phyloP scores from a whole-genome alignment of 2,797 vertebrate species.

The Phoxinus dragarum region DNA sequence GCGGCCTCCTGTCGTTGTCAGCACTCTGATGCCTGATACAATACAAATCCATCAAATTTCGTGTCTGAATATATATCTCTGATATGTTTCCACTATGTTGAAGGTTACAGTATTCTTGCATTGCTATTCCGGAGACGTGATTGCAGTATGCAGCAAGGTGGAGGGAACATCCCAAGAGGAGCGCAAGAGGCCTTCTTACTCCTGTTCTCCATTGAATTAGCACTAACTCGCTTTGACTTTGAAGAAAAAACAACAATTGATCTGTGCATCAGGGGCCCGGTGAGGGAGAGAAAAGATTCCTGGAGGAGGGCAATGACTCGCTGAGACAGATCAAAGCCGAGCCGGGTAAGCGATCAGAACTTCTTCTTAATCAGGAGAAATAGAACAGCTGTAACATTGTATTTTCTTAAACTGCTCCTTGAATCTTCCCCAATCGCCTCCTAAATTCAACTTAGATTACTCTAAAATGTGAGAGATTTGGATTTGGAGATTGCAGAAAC shows the following conservation, averaged over 20 bases:
- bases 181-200: slow-evolving; percentile 56
- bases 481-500: slow-evolving; percentile 54
- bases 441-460: slow-evolving; percentile 47
- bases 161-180: slow-evolving; percentile 49
- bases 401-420: slow-evolving; percentile 60
- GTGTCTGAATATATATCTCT: background rate
- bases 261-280: slow-evolving; percentile 50
- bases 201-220: slow-evolving; percentile 62
- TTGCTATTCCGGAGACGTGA: slow-evolving; percentile 57
- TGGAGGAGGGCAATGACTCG: slow-evolving; percentile 53
- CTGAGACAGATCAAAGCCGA: slow-evolving; percentile 58
- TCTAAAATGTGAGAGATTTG: slow-evolving; percentile 17
- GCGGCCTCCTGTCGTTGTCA: background rate
- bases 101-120: slow-evolving; percentile 36
- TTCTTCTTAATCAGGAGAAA: slow-evolving; percentile 48
- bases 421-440: slow-evolving; percentile 21
- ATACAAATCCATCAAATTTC: background rate
- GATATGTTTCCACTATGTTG: background rate
- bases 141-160: slow-evolving; percentile 54
- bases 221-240: slow-evolving; percentile 61
- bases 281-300: slow-evolving; percentile 46
- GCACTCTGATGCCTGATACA: background rate
- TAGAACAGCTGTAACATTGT: slow-evolving; percentile 53
- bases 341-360: slow-evolving; percentile 50
- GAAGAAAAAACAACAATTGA: slow-evolving; percentile 60